These are phyloP conservation scores for Arctocebus calabarensis DNA, from an alignment of 2,797 vertebrate species.

Conservation along the genomic window DNA sequence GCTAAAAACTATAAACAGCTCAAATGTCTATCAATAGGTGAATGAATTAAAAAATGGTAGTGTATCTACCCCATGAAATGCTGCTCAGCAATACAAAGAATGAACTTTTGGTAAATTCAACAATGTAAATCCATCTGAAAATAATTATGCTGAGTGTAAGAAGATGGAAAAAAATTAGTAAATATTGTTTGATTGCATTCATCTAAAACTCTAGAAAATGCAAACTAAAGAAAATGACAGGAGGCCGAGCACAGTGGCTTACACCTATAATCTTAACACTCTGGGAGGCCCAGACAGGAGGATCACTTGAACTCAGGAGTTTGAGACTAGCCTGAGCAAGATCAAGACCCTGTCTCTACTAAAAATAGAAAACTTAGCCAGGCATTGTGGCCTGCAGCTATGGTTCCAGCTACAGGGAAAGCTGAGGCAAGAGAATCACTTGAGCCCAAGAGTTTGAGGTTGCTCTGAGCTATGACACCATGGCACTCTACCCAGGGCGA, in stretches of 20 bases:
- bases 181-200: not conserved
- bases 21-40: not conserved
- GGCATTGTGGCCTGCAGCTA: no score
- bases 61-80: not conserved
- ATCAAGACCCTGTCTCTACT: no score
- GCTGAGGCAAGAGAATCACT: no score
- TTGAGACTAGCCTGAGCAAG: no score
- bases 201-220: not conserved
- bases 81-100: not conserved
- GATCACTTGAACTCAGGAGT: no score
- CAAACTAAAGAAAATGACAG: not conserved
- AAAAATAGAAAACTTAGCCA: no score
- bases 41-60: not conserved
- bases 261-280: no score
- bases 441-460: no score
- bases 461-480: no score
- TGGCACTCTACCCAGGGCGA: no score
- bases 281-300: no score
- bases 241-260: not conserved
- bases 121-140: conserved; percentile 1
- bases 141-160: not conserved
- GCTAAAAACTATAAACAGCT: not conserved
- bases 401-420: no score
- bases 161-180: not conserved
- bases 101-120: not conserved